phyloP scores from a whole-genome alignment of 2,113 vertebrate species.

The Alectura lathami region DNA sequence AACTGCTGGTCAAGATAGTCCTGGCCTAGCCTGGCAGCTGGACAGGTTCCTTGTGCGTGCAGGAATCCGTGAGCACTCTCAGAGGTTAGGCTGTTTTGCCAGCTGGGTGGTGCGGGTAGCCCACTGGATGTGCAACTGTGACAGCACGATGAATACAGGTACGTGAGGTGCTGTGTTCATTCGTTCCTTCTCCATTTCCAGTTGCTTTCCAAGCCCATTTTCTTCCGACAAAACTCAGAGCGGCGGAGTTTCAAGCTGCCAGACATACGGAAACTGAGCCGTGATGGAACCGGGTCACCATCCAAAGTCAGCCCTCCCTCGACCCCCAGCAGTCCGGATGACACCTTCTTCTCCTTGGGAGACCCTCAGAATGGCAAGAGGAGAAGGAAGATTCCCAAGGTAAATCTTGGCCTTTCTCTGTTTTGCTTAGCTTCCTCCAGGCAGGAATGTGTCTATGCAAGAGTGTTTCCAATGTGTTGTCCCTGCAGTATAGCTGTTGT shows the following conservation, averaged over 20 bases:
- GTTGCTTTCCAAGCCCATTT: constrained; percentile 83
- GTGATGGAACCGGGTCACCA: constrained; percentile 86
- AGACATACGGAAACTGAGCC: constrained; percentile 87
- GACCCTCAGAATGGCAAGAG: constrained; percentile 90
- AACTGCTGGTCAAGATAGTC: background rate
- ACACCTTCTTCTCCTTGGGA: constrained; percentile 90
- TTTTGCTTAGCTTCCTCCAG: background rate
- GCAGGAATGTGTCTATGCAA: background rate
- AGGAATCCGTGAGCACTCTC: background rate
- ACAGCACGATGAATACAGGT: background rate
- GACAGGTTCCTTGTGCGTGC: background rate
- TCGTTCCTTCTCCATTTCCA: constrained; percentile 18
- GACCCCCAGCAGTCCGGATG: constrained; percentile 94
- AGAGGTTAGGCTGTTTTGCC: background rate
- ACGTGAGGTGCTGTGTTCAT: background rate
- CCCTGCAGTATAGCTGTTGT: background rate
- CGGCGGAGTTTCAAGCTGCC: constrained; percentile 91
- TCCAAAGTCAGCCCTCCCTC: constrained; percentile 92
- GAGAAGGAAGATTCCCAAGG: constrained; percentile 93
- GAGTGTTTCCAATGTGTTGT: background rate
- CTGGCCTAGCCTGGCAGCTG: background rate
- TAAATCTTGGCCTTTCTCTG: constrained; percentile 54
- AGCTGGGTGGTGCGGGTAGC: background rate
- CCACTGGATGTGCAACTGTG: background rate
- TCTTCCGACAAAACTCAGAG: constrained; percentile 93